Base-by-base conservation (phyloP, 1,140 invertebrate genomes). In the Eurosta solidaginis region DNA sequence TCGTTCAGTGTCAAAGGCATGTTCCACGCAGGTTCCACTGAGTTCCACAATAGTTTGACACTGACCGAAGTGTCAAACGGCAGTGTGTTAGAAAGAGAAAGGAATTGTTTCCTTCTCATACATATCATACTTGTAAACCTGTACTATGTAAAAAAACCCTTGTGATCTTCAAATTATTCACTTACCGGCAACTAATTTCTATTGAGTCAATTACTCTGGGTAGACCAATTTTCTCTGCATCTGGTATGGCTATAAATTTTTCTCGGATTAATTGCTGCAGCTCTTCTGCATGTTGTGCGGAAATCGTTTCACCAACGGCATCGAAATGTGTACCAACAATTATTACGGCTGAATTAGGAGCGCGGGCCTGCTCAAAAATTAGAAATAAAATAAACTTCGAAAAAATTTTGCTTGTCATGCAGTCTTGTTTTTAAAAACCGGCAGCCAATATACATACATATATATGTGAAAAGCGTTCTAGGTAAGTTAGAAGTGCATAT, bases 251-350 rank as follows among this genome's bases (percentile, higher is more conserved):
- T 78, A 98, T 96, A 82, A 98, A 98, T 79, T 94, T 92, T 78
- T 96, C 94, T 1, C 96, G 89, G 78, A 98, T 97, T 17, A 95
- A 90, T 74, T 96, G 94, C 84, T 99, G 97, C 75, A 98, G 89
- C 68, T 95, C 93, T 83, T 97, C 94, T 0, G 94, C 92, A 81
- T 92, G 93, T 54, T 92, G 91, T 0, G 90, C 87, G 4, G 93
- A 92, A 81, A 92, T 93, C 14, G 91, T 90, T 79, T 92, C 91
- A 20, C 92, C 92, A 1, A 97, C 92, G 42, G 95, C 91, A 88
- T 99, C 98, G 81, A 96, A 97, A 88, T 98, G 96, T 0, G 97
- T 98, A 2, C 96, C 97, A 9, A 98, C 93, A 85, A 98, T 97
- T 25, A 98, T 92, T 3, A 98, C 96, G 1, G 96, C 96, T 0